Evolutionary conservation across 2,113 vertebrate species (phyloP).

Genomic region (Calypte anna): DNA sequence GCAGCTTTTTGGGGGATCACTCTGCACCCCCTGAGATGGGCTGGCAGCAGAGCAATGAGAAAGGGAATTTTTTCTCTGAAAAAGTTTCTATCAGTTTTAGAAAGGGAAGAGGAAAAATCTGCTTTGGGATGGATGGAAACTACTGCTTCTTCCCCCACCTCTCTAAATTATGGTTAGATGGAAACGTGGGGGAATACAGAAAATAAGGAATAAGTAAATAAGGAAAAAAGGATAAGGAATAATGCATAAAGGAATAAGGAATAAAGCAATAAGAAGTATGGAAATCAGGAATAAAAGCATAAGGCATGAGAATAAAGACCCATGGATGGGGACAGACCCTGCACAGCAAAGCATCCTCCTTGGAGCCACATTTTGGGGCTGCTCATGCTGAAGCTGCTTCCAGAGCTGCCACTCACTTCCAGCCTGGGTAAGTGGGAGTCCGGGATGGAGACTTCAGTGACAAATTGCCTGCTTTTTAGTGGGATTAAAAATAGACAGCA

Average conservation of each 20-base stretch:
- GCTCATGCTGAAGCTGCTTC: not conserved
- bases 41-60: not conserved
- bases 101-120: not conserved
- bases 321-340: not conserved
- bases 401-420: fast-evolving
- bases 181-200: not conserved
- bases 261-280: not conserved
- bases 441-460: not conserved
- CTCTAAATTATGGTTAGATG: not conserved
- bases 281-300: not conserved
- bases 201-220: not conserved
- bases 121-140: not conserved
- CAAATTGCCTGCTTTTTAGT: constrained; percentile 29
- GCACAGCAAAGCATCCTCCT: not conserved
- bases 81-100: not conserved
- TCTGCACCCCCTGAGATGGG: not conserved
- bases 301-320: no score
- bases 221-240: no score
- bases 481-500: not conserved
- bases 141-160: not conserved
- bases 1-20: fast-evolving
- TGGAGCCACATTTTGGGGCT: not conserved
- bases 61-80: not conserved
- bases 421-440: not conserved
- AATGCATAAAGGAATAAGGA: not conserved